Conservation (phyloP, 2,797 vertebrate species). For the Dicrostonyx torquatus region DNA sequence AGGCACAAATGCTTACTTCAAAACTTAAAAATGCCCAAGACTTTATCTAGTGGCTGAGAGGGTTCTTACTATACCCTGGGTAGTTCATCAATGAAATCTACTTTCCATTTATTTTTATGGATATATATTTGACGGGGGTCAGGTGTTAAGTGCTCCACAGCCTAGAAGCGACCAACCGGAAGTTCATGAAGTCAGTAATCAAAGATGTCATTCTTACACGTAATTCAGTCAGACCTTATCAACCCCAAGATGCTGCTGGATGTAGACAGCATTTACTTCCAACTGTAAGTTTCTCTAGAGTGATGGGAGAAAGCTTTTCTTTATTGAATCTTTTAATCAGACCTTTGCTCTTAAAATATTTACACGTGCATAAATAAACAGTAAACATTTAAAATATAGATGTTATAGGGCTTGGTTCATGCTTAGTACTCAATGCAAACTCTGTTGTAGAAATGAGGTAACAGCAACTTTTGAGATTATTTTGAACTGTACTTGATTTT, state of each 20-base stretch:
- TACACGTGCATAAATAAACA: background rate
- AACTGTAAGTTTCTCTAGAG: background rate
- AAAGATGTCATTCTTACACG: background rate
- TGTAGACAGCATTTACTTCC: background rate
- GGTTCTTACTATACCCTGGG: background rate
- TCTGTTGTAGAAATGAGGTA: background rate
- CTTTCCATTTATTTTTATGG: background rate
- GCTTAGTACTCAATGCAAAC: background rate
- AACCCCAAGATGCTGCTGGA: background rate
- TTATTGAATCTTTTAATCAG: background rate
- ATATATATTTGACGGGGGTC: too few relatives aligned
- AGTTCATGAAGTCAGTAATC: background rate
- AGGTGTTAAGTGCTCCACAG: background rate
- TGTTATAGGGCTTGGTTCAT: background rate
- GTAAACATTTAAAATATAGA: background rate
- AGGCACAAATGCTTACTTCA: background rate
- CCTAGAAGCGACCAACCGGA: background rate
- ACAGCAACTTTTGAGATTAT: background rate
- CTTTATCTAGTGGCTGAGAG: background rate
- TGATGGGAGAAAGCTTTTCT: background rate
- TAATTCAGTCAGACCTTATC: background rate
- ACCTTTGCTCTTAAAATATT: background rate
- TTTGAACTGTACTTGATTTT: background rate
- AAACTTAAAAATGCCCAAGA: background rate
- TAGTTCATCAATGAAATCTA: background rate